These are phyloP conservation scores for Minunthozetes semirufus DNA, from an alignment of 2,888 invertebrate genomes.

Conservation along the genomic window DNA sequence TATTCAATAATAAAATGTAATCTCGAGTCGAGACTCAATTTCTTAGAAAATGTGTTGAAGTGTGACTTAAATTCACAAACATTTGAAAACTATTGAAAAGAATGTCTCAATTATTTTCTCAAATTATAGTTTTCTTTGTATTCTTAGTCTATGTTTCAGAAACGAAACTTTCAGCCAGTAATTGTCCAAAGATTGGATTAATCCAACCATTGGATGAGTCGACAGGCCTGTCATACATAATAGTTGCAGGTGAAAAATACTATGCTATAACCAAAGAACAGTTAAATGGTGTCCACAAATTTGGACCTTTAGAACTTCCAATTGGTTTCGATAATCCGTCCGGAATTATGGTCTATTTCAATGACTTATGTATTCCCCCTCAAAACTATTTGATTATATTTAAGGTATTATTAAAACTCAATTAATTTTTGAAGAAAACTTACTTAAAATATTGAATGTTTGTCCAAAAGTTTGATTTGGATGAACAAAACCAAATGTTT, in stretches of 20 bases:
- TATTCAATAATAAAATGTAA: too few species aligned
- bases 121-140: not conserved
- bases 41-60: too few species aligned
- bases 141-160: not conserved
- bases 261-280: not conserved
- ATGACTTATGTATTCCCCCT: not conserved
- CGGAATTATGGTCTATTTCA: not conserved
- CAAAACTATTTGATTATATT: not conserved
- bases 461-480: not conserved
- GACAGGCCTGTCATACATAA: not conserved
- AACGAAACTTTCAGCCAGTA: too few species aligned
- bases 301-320: not conserved
- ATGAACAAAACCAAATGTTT: not conserved
- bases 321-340: not conserved
- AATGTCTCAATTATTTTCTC: too few species aligned
- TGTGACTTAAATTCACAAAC: too few species aligned
- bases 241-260: not conserved
- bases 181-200: not conserved
- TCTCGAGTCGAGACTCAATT: too few species aligned
- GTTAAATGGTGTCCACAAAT: too few species aligned
- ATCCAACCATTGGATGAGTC: constrained; percentile 6
- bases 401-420: not conserved
- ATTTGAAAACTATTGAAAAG: too few species aligned
- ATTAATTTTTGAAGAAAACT: not conserved
- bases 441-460: not conserved